Evolutionary conservation across 2,888 invertebrate species (phyloP).

Genomic region (Scaeva pyrastri): DNA sequence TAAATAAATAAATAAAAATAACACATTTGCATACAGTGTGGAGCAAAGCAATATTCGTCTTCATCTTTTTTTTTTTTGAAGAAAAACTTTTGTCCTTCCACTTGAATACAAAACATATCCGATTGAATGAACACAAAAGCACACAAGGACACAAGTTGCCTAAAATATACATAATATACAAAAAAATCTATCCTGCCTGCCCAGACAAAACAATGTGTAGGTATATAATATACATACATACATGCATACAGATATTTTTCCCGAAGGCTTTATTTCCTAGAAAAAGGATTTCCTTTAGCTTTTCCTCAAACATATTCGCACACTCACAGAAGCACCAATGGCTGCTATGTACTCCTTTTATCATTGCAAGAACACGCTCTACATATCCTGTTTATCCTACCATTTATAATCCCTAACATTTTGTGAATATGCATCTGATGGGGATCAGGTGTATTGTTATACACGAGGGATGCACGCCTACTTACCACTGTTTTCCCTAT

Average conservation of each 20-base stretch:
- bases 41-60: conserved; percentile 4
- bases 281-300: conserved; percentile 68
- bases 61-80: conserved; percentile 18
- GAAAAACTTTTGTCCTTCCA: conserved; percentile 67
- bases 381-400: conserved; percentile 73
- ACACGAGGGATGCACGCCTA: conserved; percentile 37
- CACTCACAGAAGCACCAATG: neutral
- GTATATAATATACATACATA: too few species aligned
- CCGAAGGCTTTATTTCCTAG: conserved; percentile 55
- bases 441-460: conserved; percentile 73
- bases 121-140: conserved; percentile 75
- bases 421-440: conserved; percentile 73
- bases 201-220: conserved; percentile 53
- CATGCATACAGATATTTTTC: neutral
- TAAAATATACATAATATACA: neutral
- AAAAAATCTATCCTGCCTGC: conserved; percentile 1
- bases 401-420: conserved; percentile 72
- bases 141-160: conserved; percentile 45
- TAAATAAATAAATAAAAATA: neutral
- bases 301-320: conserved; percentile 37
- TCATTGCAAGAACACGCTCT: conserved; percentile 57
- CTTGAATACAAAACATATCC: conserved; percentile 74
- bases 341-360: neutral
- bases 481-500: conserved; percentile 36
- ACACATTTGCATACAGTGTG: conserved; percentile 19